A percentile compares a stretch with the other conserved stretches of the same genome.
Evolutionary conservation across 1,140 invertebrate species (phyloP).

Genomic region (Drosophila equinoxialis): DNA sequence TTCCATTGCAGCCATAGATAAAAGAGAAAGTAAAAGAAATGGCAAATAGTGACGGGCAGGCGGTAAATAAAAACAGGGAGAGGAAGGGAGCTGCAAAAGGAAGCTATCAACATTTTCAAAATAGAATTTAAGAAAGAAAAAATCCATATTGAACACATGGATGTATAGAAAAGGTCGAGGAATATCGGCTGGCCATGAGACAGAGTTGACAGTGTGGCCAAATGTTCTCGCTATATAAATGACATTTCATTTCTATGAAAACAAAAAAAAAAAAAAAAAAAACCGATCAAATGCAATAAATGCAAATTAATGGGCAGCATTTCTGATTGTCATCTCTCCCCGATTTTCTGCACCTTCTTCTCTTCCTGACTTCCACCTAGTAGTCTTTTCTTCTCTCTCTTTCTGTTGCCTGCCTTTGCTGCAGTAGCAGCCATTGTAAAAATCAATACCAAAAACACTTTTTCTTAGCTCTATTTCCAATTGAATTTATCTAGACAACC

Average conservation of each 20-base stretch:
- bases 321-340: constrained; percentile 3
- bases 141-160: constrained; percentile 12
- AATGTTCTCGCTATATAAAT: not conserved
- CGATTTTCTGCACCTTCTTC: not conserved
- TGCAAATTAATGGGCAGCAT: not conserved
- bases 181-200: not conserved
- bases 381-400: constrained; percentile 16
- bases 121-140: constrained; percentile 41
- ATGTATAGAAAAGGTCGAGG: constrained; percentile 1
- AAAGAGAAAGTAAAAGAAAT: constrained; percentile 74
- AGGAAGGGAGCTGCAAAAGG: constrained; percentile 2
- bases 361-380: constrained; percentile 25
- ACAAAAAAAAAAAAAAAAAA: not conserved
- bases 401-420: constrained; percentile 14
- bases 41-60: constrained; percentile 47
- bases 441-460: constrained; percentile 65
- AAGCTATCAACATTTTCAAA: constrained; percentile 45
- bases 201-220: not conserved
- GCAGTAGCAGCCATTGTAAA: constrained; percentile 67
- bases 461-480: constrained; percentile 8
- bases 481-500: not conserved
- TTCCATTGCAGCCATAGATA: constrained; percentile 61
- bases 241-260: not conserved
- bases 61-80: constrained; percentile 8
- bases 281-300: not conserved